Evolutionary conservation across 2,797 vertebrate species (phyloP).

Genomic region (Anomalospiza imberbis): DNA sequence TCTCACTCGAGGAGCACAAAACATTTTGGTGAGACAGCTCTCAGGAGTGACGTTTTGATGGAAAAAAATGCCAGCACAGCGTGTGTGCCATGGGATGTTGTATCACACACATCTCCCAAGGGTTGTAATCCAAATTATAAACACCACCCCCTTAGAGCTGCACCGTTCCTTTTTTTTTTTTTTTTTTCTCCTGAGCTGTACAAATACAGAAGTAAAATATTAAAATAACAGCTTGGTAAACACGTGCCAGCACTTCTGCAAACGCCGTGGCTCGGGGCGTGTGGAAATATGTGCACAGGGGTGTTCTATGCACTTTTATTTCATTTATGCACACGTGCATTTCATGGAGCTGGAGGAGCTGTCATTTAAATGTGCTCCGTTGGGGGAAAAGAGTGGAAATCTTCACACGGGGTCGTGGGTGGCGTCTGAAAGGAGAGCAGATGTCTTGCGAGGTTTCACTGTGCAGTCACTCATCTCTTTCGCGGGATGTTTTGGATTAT

Average conservation of each 20-base stretch:
- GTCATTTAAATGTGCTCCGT: background rate
- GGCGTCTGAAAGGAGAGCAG: background rate
- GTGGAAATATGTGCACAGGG: too few relatives aligned
- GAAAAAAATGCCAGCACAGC: background rate
- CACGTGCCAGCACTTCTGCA: background rate
- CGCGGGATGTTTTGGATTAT: background rate
- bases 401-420: background rate
- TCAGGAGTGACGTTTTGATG: background rate
- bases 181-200: background rate
- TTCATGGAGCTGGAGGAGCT: background rate
- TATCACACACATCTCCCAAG: background rate
- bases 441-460: background rate
- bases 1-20: background rate
- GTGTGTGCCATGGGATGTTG: rapidly evolving
- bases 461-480: background rate
- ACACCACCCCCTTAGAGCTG: background rate
- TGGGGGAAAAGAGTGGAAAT: background rate
- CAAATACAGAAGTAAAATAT: constrained; percentile 6
- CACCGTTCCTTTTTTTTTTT: background rate
- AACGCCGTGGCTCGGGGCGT: rapidly evolving
- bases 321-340: background rate
- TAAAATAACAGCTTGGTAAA: background rate
- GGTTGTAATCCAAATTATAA: background rate
- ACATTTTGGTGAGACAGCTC: background rate
- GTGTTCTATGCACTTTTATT: background rate